Evolutionary conservation across 2,113 vertebrate species (phyloP).

Genomic region (Zosterops lateralis): DNA sequence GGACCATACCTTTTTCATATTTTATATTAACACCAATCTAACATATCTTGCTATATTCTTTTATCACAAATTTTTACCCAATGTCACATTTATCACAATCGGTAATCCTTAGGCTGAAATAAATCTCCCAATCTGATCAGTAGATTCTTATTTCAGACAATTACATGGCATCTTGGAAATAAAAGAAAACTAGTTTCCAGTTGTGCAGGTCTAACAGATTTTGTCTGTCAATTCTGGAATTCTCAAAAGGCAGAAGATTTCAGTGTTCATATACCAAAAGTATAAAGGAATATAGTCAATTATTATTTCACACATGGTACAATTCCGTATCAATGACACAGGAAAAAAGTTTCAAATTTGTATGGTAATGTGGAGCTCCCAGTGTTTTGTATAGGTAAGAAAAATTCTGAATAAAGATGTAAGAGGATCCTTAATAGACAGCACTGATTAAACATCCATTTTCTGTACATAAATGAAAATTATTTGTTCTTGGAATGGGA

Average conservation of each 20-base stretch:
- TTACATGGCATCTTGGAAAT: not conserved
- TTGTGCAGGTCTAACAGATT: not conserved
- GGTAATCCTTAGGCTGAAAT: slow-evolving; percentile 1
- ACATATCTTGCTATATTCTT: no score
- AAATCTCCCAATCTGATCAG: not conserved
- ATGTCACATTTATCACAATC: no score
- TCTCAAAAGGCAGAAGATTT: slow-evolving; percentile 3
- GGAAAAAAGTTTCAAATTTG: not conserved
- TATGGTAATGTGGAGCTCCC: not conserved
- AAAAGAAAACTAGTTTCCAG: not conserved
- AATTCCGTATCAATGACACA: not conserved
- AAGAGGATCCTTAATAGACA: not conserved
- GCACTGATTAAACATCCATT: not conserved
- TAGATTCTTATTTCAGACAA: slow-evolving; percentile 12
- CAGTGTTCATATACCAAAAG: not conserved
- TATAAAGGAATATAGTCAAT: not conserved
- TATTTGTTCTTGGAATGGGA: not conserved
- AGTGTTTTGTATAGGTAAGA: not conserved
- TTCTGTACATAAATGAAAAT: not conserved
- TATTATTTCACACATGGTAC: not conserved
- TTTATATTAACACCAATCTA: no score
- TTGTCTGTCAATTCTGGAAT: not conserved
- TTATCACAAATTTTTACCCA: no score
- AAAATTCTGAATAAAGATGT: not conserved
- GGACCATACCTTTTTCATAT: no score